Evolutionary conservation across 2,797 vertebrate genomes (phyloP), one percentile per base, ranked within the genome.

Genomic region (Aplochiton taeniatus): DNA sequence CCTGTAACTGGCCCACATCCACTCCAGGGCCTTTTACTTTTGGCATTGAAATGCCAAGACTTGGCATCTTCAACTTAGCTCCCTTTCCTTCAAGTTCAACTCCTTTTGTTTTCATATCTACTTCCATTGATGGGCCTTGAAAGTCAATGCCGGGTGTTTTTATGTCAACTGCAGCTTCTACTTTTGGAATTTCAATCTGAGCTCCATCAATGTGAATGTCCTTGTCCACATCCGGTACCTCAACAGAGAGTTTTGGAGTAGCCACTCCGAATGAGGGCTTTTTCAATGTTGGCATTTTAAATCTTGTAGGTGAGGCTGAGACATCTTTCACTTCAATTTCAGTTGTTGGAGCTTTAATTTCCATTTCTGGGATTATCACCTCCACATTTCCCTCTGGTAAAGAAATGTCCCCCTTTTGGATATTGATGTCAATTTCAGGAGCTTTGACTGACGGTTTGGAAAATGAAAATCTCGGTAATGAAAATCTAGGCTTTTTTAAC

Each of bases 251-350:
- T 54, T 87, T 86, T 0, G 69, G 81, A n/a, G 70, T 54, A 0
- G 85, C 85, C 16, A 84, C 55, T 65, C 85, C 87, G 43, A 92
- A 62, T 16, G 72, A 90, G 0, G 91, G 89, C 0, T 89, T 18
- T 50, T 74, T 80, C 16, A 83, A 58, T 61, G 71, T 56, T 13
- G 76, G 76, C 44, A 53, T 4, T 53, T 53, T 53, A 1, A 19
- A 53, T 53, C 18, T 53, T 12, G 51, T 17, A 8, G 51, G 17
- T 16, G 51, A 53, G 3, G 2, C 31, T 2, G 31, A 31, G 6
- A 31, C 31, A 56, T 18, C 19, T 11, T 20, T 54, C 10, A 54
- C 17, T 13, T 65, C 43, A n/a, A 18, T 17, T 16, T 44, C n/a
- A 53, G n/a, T 11, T 16, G 48, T 53, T 13, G 46, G 41, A 42